phyloP scores from a whole-genome alignment of 2,113 vertebrate species.

The Asarcornis scutulata region DNA sequence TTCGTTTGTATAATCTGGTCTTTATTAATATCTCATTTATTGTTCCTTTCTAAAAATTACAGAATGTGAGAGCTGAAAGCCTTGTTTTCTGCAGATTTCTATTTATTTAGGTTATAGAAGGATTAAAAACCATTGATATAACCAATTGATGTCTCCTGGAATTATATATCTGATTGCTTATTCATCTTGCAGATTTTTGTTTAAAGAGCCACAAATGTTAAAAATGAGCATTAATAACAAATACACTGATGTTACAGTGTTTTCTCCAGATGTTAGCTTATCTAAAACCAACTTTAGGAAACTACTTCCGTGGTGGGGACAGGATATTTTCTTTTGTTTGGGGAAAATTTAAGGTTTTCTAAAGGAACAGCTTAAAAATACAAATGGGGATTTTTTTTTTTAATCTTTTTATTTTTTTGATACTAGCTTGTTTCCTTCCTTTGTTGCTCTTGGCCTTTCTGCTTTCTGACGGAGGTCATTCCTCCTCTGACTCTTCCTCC shows the following conservation, averaged over 20 bases:
- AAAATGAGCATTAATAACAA: background rate
- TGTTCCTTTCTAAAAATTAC: background rate
- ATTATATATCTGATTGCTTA: background rate
- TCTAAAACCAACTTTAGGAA: background rate
- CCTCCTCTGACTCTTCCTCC: background rate
- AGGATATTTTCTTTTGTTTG: background rate
- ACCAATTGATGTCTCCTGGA: background rate
- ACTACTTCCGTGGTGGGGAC: background rate
- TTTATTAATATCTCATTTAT: background rate
- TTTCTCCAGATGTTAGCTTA: background rate
- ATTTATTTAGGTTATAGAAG: background rate
- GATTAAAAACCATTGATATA: background rate
- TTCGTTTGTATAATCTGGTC: background rate
- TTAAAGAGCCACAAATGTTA: background rate
- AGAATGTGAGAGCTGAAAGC: background rate
- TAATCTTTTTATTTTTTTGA: too few species aligned
- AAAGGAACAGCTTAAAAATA: background rate
- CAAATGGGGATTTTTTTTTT: background rate
- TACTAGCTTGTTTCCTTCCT: background rate
- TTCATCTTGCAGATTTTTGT: background rate
- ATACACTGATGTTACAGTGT: background rate
- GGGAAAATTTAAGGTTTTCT: background rate
- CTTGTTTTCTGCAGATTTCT: background rate
- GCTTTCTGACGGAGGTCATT: too few species aligned
- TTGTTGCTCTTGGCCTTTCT: background rate